Evolutionary conservation across 1,140 invertebrate genomes (phyloP).

Genomic region (Aphaenogaster floridana): DNA sequence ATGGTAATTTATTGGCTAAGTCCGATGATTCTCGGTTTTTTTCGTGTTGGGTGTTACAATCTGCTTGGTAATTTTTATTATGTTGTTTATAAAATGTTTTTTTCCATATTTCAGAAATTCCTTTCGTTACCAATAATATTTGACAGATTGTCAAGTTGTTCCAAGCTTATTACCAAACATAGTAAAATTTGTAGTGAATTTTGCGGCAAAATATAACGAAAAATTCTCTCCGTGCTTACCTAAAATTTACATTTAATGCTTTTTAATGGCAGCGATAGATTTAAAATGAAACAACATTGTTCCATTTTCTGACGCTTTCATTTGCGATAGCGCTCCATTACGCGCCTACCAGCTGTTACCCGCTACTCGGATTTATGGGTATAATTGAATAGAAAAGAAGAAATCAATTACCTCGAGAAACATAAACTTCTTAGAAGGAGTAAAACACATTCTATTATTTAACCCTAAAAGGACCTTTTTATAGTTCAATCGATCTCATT

Average conservation of each 20-base stretch:
- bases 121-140: too few relatives aligned
- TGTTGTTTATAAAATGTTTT: too few relatives aligned
- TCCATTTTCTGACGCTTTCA: conserved; percentile 15
- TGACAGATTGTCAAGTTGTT: too few relatives aligned
- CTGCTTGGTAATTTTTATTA: too few relatives aligned
- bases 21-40: too few relatives aligned
- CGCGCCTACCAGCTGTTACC: conserved; percentile 8
- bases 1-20: too few relatives aligned
- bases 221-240: too few relatives aligned
- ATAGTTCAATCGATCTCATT: neutral
- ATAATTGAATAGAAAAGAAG: conserved; percentile 20
- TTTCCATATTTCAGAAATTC: too few relatives aligned
- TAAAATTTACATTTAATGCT: conserved; percentile 17
- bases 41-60: too few relatives aligned
- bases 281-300: conserved; percentile 20
- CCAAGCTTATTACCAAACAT: too few relatives aligned
- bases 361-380: neutral
- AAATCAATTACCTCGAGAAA: conserved; percentile 26
- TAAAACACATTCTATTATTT: conserved; percentile 14
- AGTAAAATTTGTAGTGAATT: too few relatives aligned
- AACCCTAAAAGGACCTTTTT: neutral
- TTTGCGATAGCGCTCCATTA: conserved; percentile 11
- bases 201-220: too few relatives aligned
- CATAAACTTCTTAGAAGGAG: conserved; percentile 19
- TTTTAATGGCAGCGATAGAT: neutral